Percentiles rank a stretch among this genome's conserved stretches.
Evolutionary conservation across 2,797 vertebrate genomes (phyloP).

Genomic region (Bothrops alternatus): DNA sequence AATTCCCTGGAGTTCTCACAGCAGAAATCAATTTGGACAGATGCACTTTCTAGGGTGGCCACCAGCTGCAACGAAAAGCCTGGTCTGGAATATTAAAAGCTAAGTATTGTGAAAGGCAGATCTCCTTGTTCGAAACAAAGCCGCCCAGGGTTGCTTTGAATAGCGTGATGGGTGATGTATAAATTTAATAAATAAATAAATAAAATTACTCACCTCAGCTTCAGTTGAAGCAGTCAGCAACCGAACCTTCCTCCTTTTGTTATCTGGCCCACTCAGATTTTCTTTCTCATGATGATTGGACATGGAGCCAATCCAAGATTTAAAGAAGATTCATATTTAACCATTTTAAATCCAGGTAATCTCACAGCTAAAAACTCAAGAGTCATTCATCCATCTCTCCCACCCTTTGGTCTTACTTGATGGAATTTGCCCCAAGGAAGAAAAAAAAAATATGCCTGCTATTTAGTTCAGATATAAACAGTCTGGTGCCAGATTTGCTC

Average conservation of each 20-base stretch:
- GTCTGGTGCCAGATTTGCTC: neutral
- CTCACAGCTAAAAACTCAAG: neutral
- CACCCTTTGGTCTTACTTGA: neutral
- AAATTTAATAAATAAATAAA: neutral
- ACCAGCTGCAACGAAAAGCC: neutral
- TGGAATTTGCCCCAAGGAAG: neutral
- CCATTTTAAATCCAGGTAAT: neutral
- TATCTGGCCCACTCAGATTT: neutral
- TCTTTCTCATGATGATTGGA: neutral
- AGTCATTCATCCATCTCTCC: neutral
- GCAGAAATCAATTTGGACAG: slow-evolving; percentile 2
- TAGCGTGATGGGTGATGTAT: neutral
- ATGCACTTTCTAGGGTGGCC: neutral
- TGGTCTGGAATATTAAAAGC: neutral
- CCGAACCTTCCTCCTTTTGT: neutral
- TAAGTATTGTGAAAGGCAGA: neutral
- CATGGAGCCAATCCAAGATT: neutral
- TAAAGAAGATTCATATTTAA: neutral
- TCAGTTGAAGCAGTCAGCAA: neutral
- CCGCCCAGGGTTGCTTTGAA: neutral
- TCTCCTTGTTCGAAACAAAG: neutral
- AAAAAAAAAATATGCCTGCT: too few relatives aligned
- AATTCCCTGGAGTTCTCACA: slow-evolving; percentile 4
- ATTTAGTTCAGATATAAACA: neutral
- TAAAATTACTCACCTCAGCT: neutral